A percentile compares a stretch with the other conserved stretches of the same genome.
Conservation (phyloP, 2,888 invertebrate genomes). For the Amorpha juglandis region DNA sequence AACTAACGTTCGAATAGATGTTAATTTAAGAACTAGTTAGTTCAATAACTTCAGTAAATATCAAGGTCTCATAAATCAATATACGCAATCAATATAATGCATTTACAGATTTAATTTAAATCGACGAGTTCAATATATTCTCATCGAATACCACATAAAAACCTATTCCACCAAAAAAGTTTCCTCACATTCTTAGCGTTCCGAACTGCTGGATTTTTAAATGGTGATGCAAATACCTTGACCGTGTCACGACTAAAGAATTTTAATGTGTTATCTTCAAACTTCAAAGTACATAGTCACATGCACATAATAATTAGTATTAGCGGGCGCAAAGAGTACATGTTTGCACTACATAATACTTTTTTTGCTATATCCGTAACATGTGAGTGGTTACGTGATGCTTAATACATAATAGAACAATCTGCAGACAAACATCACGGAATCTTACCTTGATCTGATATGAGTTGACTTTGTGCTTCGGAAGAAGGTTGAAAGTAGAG, state of each 20-base stretch:
- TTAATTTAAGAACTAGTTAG: not conserved
- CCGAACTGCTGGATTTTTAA: not conserved
- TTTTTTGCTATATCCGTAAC: conserved; percentile 19
- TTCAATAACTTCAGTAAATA: too few species aligned
- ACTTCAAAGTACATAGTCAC: conserved; percentile 2
- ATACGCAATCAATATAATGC: not conserved
- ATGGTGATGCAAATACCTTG: not conserved
- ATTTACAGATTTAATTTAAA: not conserved
- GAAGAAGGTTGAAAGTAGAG: conserved; percentile 96
- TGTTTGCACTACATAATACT: conserved; percentile 21
- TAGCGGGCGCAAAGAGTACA: conserved; percentile 22
- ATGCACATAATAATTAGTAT: conserved; percentile 16
- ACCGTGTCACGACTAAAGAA: not conserved
- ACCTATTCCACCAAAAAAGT: not conserved
- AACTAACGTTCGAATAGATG: not conserved
- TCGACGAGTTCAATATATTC: too few species aligned
- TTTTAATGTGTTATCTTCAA: conserved; percentile 15
- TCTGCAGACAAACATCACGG: not conserved
- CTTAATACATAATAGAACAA: not conserved
- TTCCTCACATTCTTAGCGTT: not conserved
- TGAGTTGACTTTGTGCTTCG: conserved; percentile 98
- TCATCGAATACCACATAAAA: not conserved
- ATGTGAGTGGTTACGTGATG: conserved; percentile 1
- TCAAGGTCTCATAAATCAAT: not conserved
- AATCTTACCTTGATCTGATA: conserved; percentile 98